A percentile compares a stretch with the other conserved stretches of the same genome.
Conservation (phyloP, 2,888 invertebrate species). For the Cryptophagus acutangulus region DNA sequence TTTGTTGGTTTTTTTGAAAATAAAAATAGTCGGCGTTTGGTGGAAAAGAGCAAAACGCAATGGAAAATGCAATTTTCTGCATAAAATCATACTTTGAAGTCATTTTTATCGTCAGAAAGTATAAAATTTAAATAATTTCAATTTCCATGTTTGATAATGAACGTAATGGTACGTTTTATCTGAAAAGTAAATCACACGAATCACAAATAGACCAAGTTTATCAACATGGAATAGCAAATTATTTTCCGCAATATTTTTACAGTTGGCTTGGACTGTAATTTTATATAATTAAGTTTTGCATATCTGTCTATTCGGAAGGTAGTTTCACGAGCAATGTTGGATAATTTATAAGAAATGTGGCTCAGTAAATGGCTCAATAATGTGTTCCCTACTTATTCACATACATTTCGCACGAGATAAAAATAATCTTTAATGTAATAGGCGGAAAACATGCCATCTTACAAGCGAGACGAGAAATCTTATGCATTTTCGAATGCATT, state of each 20-base stretch:
- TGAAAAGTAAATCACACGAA: constrained; percentile 21
- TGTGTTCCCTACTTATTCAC: constrained; percentile 32
- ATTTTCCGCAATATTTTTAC: constrained; percentile 38
- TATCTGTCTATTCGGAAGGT: constrained; percentile 40
- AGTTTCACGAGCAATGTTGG: constrained; percentile 24
- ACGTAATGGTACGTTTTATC: constrained; percentile 14
- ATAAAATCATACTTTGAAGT: neutral
- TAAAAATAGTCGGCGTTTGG: too few relatives aligned
- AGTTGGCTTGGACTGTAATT: constrained; percentile 37
- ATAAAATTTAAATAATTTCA: constrained; percentile 13
- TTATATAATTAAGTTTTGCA: constrained; percentile 43
- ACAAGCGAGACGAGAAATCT: constrained; percentile 29
- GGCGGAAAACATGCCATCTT: constrained; percentile 43
- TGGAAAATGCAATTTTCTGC: too few relatives aligned
- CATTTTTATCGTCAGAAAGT: constrained; percentile 2
- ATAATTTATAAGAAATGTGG: constrained; percentile 16
- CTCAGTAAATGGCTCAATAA: constrained; percentile 30
- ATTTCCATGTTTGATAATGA: constrained; percentile 8
- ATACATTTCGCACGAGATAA: constrained; percentile 41
- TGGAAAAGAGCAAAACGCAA: too few relatives aligned
- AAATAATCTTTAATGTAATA: constrained; percentile 44
- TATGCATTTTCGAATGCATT: too few relatives aligned
- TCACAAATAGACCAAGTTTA: constrained; percentile 21
- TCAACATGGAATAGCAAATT: constrained; percentile 29
- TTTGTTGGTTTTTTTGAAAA: too few relatives aligned